Conservation (phyloP, 2,888 invertebrate species). For the Ormyrus labotus region DNA sequence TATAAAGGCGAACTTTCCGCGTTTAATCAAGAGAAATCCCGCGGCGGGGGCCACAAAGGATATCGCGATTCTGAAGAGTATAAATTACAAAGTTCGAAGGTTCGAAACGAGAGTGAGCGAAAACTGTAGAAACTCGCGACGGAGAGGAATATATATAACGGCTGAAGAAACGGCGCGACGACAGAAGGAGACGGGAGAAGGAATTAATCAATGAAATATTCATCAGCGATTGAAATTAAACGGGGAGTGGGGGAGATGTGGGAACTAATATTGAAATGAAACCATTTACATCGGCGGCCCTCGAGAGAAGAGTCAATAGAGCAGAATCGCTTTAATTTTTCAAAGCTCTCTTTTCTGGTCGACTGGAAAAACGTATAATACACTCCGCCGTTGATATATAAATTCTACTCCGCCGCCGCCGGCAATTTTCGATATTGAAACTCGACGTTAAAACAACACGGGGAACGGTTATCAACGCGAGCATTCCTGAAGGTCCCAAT, state of each 20-base stretch:
- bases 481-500: conserved; percentile 4
- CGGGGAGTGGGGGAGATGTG: neutral
- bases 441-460: neutral
- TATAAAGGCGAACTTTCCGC: neutral
- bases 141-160: neutral
- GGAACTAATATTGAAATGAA: conserved; percentile 48
- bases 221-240: conserved; percentile 50
- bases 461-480: neutral
- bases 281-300: conserved; percentile 31
- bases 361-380: conserved; percentile 16
- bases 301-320: conserved; percentile 45
- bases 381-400: neutral
- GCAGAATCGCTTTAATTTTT: conserved; percentile 28
- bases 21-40: conserved; percentile 4
- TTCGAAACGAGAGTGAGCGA: neutral
- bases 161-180: conserved; percentile 5
- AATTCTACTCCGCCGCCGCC: neutral
- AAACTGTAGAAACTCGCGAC: neutral
- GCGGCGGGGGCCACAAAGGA: neutral
- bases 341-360: neutral
- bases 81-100: conserved; percentile 14
- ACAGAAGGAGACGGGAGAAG: conserved; percentile 20
- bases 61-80: conserved; percentile 12
- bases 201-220: conserved; percentile 54
- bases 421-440: neutral